phyloP scores from a whole-genome alignment of 1,140 invertebrate species.

The Protaetia brevitarsis region DNA sequence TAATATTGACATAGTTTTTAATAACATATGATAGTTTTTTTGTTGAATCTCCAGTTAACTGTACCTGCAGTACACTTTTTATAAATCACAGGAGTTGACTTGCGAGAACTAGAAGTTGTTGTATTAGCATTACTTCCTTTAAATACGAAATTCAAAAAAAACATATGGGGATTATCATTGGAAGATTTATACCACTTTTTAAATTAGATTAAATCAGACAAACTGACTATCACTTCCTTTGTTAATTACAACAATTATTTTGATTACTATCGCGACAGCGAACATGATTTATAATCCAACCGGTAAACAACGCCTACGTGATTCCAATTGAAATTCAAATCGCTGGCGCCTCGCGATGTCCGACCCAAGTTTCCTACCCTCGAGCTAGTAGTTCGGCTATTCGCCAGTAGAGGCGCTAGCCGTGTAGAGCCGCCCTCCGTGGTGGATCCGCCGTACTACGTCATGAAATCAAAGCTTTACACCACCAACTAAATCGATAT shows the following conservation, averaged over 20 bases:
- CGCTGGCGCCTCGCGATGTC: neutral
- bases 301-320: slow-evolving; percentile 3
- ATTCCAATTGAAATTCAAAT: slow-evolving; percentile 12
- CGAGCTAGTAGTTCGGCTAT: slow-evolving; percentile 1
- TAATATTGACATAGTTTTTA: no score
- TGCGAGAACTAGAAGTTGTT: no score
- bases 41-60: no score
- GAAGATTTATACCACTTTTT: neutral
- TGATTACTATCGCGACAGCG: slow-evolving; percentile 3
- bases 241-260: slow-evolving; percentile 6
- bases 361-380: neutral
- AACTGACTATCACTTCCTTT: neutral
- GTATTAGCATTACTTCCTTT: no score
- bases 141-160: no score
- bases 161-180: no score
- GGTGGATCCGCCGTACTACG: neutral
- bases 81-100: no score
- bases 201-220: neutral
- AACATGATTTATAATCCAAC: slow-evolving; percentile 1
- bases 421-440: neutral
- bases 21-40: no score
- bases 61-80: no score
- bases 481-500: no score
- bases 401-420: neutral
- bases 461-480: neutral